phyloP scores from a whole-genome alignment of 1,140 invertebrate species.

The Cotesia chilonis region DNA sequence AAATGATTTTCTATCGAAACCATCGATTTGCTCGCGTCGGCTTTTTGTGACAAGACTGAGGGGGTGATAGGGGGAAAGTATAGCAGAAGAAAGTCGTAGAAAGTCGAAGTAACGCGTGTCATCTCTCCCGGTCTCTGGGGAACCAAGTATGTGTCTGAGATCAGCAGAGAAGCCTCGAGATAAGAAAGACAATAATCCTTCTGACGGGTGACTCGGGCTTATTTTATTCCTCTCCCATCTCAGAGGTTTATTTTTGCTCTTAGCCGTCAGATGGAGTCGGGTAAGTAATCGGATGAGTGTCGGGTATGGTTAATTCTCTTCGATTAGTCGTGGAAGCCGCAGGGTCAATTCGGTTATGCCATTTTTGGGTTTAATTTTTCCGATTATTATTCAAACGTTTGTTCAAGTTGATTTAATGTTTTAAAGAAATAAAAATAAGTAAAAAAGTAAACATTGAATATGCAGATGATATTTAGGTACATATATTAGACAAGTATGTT shows the following conservation, averaged over 20 bases:
- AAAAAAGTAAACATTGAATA: slow-evolving; percentile 41
- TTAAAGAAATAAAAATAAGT: slow-evolving; percentile 40
- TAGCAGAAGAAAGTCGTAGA: no score
- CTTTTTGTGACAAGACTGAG: no score
- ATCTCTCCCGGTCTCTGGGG: slow-evolving; percentile 1
- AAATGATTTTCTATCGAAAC: no score
- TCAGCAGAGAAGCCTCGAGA: slow-evolving; percentile 48
- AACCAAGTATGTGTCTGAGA: slow-evolving; percentile 25
- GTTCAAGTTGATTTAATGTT: no score
- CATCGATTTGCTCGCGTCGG: no score
- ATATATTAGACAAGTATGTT: slow-evolving; percentile 17
- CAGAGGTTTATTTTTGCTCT: neutral
- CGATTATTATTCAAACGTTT: no score
- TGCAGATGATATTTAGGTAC: slow-evolving; percentile 15
- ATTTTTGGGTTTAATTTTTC: no score
- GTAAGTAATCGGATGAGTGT: no score
- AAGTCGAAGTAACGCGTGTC: neutral
- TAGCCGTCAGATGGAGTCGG: slow-evolving; percentile 37
- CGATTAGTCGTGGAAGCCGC: neutral
- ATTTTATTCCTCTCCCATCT: slow-evolving; percentile 43
- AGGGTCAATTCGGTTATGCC: no score
- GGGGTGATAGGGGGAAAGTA: no score
- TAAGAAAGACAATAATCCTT: slow-evolving; percentile 66
- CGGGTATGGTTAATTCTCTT: neutral
- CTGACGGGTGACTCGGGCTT: slow-evolving; percentile 61